phyloP scores from a whole-genome alignment of 92 coral and sea anemone genomes.

The Metridium senile region DNA sequence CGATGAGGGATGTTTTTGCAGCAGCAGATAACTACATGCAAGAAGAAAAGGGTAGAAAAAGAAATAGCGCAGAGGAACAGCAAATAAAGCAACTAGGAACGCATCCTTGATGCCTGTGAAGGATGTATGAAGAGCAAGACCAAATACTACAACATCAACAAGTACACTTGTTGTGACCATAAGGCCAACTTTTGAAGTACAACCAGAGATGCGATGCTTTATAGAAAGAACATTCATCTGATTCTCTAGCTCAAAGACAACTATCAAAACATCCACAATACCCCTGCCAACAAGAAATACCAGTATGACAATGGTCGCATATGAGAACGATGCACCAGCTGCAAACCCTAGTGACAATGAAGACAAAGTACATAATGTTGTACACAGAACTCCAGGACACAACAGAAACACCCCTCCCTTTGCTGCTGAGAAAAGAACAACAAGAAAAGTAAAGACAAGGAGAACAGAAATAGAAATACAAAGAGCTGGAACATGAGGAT shows the following conservation, averaged over 20 bases:
- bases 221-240: conserved; percentile 36
- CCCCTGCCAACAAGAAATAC: conserved; percentile 54
- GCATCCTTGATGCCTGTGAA: conserved; percentile 45
- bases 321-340: conserved; percentile 33
- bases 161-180: conserved; percentile 40
- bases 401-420: conserved; percentile 23
- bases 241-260: conserved; percentile 43
- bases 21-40: conserved; percentile 17
- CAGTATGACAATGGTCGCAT: conserved; percentile 31
- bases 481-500: conserved; percentile 29
- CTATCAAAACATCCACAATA: conserved; percentile 38
- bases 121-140: conserved; percentile 36
- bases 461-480: conserved; percentile 22
- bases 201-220: conserved; percentile 45
- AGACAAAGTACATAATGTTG: conserved; percentile 25
- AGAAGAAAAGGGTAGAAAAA: conserved; percentile 27
- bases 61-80: conserved; percentile 30
- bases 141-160: conserved; percentile 29
- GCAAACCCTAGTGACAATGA: conserved; percentile 31
- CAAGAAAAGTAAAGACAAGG: conserved; percentile 19
- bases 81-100: conserved; percentile 33
- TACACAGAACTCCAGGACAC: conserved; percentile 10
- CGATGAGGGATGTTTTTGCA: conserved; percentile 8
- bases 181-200: conserved; percentile 51
- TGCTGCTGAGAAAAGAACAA: conserved; percentile 5